phyloP scores from a whole-genome alignment of 2,113 vertebrate genomes.

The Canis aureus region DNA sequence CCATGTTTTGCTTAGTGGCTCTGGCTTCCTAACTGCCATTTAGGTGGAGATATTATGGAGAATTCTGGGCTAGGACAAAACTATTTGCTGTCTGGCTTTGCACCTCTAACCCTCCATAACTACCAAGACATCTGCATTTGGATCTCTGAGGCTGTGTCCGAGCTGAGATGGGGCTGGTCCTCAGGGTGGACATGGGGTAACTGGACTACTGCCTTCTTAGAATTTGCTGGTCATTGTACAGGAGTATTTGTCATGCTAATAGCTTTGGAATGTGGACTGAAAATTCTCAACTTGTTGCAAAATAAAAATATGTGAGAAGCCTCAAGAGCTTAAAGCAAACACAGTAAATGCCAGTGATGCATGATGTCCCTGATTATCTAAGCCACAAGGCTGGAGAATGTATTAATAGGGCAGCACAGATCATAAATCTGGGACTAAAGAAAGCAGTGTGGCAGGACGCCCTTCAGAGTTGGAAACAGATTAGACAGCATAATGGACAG shows the following conservation, averaged over 20 bases:
- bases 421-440: conserved; percentile 56
- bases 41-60: not conserved
- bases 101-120: not conserved
- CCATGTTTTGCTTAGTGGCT: not conserved
- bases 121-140: not conserved
- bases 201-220: conserved; percentile 41
- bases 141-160: not conserved
- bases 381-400: not conserved
- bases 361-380: conserved; percentile 1
- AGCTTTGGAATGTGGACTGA: not conserved
- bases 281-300: conserved; percentile 47
- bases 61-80: not conserved
- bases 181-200: not conserved
- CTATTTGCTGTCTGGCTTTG: not conserved
- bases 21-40: conserved; percentile 34
- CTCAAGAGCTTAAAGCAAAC: conserved; percentile 52
- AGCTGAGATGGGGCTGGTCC: not conserved
- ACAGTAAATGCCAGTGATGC: not conserved
- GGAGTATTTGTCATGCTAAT: conserved; percentile 61
- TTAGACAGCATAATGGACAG: not conserved
- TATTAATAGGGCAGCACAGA: not conserved
- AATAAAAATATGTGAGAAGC: conserved; percentile 20
- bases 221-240: conserved; percentile 40
- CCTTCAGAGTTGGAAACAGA: conserved; percentile 47
- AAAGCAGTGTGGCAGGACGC: not conserved